phyloP scores from a whole-genome alignment of 2,888 invertebrate species.

The Arenicola marina region DNA sequence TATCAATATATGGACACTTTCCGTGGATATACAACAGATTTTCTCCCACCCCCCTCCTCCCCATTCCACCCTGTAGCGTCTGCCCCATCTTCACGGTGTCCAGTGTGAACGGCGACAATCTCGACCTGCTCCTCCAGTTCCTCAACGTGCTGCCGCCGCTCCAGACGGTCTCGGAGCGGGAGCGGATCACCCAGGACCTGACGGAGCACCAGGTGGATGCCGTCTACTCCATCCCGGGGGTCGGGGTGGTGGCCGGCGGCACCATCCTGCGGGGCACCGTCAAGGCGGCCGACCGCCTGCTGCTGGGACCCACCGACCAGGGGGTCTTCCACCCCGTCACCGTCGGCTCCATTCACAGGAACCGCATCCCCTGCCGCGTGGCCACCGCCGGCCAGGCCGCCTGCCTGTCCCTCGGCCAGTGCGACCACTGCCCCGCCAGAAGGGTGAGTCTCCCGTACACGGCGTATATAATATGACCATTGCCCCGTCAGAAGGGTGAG shows the following conservation, averaged over 20 bases:
- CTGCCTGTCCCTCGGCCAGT: constrained; percentile 72
- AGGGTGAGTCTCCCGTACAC: too few species aligned
- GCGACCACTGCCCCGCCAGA: too few species aligned
- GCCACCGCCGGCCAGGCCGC: constrained; percentile 92
- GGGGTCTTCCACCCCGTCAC: constrained; percentile 66
- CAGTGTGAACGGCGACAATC: constrained; percentile 84
- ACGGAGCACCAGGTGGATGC: constrained; percentile 98
- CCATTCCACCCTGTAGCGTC: constrained; percentile 44
- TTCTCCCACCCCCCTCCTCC: neutral
- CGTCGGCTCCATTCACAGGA: constrained; percentile 86
- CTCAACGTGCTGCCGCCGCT: constrained; percentile 74
- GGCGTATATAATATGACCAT: too few species aligned
- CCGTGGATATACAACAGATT: too few species aligned
- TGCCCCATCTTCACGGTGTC: constrained; percentile 71
- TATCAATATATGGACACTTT: too few species aligned
- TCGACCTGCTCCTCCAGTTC: constrained; percentile 80
- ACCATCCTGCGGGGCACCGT: constrained; percentile 71
- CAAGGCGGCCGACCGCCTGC: constrained; percentile 72
- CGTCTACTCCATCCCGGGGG: constrained; percentile 65
- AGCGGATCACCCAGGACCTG: constrained; percentile 71
- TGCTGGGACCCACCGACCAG: constrained; percentile 63
- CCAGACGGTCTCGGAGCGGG: constrained; percentile 66
- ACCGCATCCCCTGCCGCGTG: constrained; percentile 84
- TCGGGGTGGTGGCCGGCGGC: constrained; percentile 55
- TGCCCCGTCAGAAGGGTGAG: too few species aligned